Conservation (phyloP, 1,140 invertebrate genomes). For the Chrysopa pallens region DNA sequence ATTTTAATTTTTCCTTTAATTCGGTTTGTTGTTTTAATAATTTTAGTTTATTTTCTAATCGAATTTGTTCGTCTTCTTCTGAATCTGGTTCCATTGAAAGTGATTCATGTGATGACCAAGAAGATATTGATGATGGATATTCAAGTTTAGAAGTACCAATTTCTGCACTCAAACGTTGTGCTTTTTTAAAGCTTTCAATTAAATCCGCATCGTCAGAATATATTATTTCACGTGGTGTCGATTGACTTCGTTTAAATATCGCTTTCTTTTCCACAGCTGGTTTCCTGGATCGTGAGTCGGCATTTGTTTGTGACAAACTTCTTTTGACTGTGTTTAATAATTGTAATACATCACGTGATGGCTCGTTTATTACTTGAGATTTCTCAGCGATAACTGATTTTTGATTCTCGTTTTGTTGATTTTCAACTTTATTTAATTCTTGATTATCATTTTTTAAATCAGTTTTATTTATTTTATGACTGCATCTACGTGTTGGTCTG, state of each 20-base stretch:
- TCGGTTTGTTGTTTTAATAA: background rate
- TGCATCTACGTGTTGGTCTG: no score
- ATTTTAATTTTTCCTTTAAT: conserved; percentile 5
- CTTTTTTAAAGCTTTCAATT: conserved; percentile 25
- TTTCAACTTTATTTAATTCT: no score
- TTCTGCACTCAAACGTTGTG: conserved; percentile 16
- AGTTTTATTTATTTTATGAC: no score
- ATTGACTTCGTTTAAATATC: conserved; percentile 22
- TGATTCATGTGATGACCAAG: conserved; percentile 27
- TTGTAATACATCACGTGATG: no score
- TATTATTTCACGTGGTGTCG: conserved; percentile 23
- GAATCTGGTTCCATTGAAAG: conserved; percentile 29
- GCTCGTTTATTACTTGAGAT: no score
- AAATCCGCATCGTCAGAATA: conserved; percentile 25
- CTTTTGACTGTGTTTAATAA: background rate
- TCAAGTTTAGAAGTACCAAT: conserved; percentile 23
- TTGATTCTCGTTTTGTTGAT: no score
- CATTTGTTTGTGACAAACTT: background rate
- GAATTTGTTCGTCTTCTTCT: conserved; percentile 24
- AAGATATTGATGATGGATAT: conserved; percentile 29
- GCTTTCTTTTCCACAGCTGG: background rate
- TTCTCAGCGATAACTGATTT: no score
- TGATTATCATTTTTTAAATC: no score
- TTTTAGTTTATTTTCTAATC: conserved; percentile 22
- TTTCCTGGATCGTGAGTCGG: background rate